Base-by-base conservation (phyloP, 2,888 invertebrate species). In the Euspilapteryx auroguttella region DNA sequence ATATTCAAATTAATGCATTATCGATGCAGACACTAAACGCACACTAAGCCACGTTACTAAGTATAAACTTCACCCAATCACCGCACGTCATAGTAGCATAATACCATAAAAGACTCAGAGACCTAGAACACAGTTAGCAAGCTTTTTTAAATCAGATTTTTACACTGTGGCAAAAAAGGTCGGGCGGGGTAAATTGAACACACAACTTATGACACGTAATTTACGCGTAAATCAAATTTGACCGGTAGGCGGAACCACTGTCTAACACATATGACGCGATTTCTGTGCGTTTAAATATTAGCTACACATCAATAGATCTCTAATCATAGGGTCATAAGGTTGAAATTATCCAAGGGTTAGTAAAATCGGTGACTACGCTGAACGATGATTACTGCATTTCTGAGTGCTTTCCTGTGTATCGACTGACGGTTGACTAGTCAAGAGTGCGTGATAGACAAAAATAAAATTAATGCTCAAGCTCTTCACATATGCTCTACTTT, bases 1-100 rank as follows among this genome's bases (percentile, higher is more conserved):
- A 73, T 73, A 71, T 75, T 71, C 66, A 71, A 75, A 75, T 75
- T 75, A 73, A 69, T 66, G 75, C 66, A 68, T 75, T 73, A 71
- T 58, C 66, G 55, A 73, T 71, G 62, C 42, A 51, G 55, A 45
- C 17, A 17, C 17, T n/a, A n/a, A n/a, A n/a, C n/a, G 17, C 5
- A 17, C 17, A 17, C 17, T 17, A 17, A 8, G 8, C 17, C 17
- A 6, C 5, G 7, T 23, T 6, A 23, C 7, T n/a, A 10, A 5
- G 5, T 2, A 12, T 3, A n/a, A n/a, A n/a, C n/a, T n/a, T n/a
- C n/a, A n/a, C n/a, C n/a, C n/a, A n/a, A n/a, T n/a, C n/a, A n/a
- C n/a, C n/a, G n/a, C n/a, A n/a, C n/a, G n/a, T n/a, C n/a, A n/a
- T n/a, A n/a, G n/a, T n/a, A n/a, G n/a, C n/a, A n/a, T n/a, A n/a